Conservation (phyloP, 2,888 invertebrate species). For the Epinotia nisella region DNA sequence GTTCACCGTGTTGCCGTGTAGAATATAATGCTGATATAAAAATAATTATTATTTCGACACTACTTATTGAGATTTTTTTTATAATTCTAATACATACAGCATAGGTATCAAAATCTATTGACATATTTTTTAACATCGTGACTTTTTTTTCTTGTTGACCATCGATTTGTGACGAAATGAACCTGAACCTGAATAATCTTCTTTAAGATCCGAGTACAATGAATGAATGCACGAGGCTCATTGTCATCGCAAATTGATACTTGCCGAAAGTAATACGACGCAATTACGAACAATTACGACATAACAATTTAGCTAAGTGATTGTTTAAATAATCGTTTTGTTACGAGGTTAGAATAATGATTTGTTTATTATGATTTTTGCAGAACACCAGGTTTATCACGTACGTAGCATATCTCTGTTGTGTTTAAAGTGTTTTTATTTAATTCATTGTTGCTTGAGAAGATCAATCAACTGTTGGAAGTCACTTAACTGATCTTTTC, state of each 20-base stretch:
- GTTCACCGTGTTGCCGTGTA: no score
- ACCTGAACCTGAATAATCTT: slow-evolving; percentile 52
- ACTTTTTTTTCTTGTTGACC: neutral
- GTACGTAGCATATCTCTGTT: slow-evolving; percentile 1
- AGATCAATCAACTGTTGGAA: neutral
- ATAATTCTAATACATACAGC: no score
- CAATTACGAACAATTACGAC: slow-evolving; percentile 50
- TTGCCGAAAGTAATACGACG: slow-evolving; percentile 47
- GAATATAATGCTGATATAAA: no score
- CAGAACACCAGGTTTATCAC: slow-evolving; percentile 12
- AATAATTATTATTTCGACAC: no score
- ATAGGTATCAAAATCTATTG: neutral
- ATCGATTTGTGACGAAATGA: slow-evolving; percentile 3
- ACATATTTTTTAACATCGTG: neutral
- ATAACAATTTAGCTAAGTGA: slow-evolving; percentile 52
- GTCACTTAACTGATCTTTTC: slow-evolving; percentile 1
- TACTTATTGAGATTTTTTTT: no score
- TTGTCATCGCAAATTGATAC: slow-evolving; percentile 66
- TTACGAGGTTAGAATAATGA: slow-evolving; percentile 46
- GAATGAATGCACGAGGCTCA: slow-evolving; percentile 64
- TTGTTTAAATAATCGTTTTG: slow-evolving; percentile 50
- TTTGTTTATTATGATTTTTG: slow-evolving; percentile 23
- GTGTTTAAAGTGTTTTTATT: neutral
- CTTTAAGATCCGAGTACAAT: slow-evolving; percentile 50
- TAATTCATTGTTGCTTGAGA: neutral